Evolutionary conservation across 2,797 vertebrate species (phyloP), one percentile per base, ranked within the genome.

Genomic region (Tragelaphus eurycerus): DNA sequence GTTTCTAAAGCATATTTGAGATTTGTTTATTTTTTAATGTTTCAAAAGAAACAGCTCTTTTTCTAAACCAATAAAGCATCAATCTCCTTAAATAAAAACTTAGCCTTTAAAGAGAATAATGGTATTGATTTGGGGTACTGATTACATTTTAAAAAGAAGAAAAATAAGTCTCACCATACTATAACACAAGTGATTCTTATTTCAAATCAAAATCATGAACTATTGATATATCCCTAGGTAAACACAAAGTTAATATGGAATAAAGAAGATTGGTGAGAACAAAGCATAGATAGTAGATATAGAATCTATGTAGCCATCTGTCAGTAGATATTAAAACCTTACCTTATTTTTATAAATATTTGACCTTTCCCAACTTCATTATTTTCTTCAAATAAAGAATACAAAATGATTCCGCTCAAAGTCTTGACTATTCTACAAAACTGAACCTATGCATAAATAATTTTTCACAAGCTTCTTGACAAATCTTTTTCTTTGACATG

Each of bases 291-390:
- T 16, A 50, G 57, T 96, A 98, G 34, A 97, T 50, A 55, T 4
- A 76, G 60, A 89, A 95, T 95, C 52, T 94, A 52, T 29, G 93
- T 62, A 98, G 95, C 27, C 84, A 48, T 96, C 50, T 96, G 85
- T 90, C 79, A 95, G 86, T 48, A 29, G 1, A 64, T 95, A 98
- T 74, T 94, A 90, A 97, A 98, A 85, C 94, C 93, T 97, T 67
- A 78, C 38, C 78, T 88, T 7, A 87, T 97, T 96, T 98, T 97
- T 50, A 95, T 97, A 83, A 91, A 93, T 97, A 96, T 88, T 95
- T 96, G 46, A 92, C 8, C 55, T 87, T 96, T 95, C 74, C 92
- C 64, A 83, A 92, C 0, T 19, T 71, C 95, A 94, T 89, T 97
- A 2, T 17, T 7, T 92, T 96, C 17, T 90, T 98, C 50, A 95